A percentile compares a stretch with the other conserved stretches of the same genome.
Evolutionary conservation across 2,888 invertebrate genomes (phyloP).

Genomic region (Nephrotoma flavescens): DNA sequence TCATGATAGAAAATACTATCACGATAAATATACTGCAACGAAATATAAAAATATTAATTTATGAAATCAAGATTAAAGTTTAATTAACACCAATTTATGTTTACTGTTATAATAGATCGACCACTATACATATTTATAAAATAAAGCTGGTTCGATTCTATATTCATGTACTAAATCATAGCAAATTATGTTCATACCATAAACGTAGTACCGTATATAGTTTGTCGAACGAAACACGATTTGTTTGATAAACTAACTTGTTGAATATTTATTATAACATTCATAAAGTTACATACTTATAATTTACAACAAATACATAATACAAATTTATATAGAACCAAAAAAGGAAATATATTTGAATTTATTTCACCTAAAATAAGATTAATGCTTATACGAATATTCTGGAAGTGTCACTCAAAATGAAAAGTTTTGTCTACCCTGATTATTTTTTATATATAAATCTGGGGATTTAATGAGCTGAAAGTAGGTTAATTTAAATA

Average conservation of each 20-base stretch:
- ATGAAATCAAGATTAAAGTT: too few relatives aligned
- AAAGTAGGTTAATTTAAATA: too few relatives aligned
- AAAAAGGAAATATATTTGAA: not conserved
- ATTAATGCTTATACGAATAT: not conserved
- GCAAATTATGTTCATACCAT: too few relatives aligned
- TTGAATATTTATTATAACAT: not conserved
- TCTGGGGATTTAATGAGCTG: too few relatives aligned
- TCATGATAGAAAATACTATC: too few relatives aligned
- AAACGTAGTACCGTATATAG: not conserved
- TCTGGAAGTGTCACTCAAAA: not conserved
- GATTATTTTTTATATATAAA: too few relatives aligned
- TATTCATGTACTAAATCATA: not conserved
- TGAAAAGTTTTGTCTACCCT: not conserved
- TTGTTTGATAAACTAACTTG: not conserved
- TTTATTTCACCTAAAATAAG: not conserved
- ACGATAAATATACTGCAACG: too few relatives aligned
- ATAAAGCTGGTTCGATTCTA: not conserved
- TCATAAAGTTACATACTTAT: not conserved
- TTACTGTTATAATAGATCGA: too few relatives aligned
- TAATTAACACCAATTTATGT: too few relatives aligned
- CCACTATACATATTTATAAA: too few relatives aligned
- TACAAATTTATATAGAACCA: not conserved
- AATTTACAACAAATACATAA: not conserved
- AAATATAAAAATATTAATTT: too few relatives aligned
- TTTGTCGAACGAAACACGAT: not conserved